Evolutionary conservation across 2,113 vertebrate genomes (phyloP), one percentile per base, ranked within the genome.

Genomic region (Acrocephalus kingi): DNA sequence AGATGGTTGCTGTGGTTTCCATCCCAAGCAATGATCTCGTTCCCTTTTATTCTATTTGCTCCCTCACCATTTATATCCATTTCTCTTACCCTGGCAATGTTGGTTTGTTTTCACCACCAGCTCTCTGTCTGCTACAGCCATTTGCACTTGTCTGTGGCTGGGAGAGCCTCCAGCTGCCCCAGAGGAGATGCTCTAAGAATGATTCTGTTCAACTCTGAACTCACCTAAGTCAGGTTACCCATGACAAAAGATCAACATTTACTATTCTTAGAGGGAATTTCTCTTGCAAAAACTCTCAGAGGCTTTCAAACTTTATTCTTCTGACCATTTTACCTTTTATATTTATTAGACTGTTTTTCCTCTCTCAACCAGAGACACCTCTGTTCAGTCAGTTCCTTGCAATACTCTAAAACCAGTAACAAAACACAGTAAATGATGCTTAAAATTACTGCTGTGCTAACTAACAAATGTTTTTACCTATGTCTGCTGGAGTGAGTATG

Each of bases 1-100:
- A 80, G 64, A 15, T 72, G 55, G 9, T 35, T 73, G 39, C 69
- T 66, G 35, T 41, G 25, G 35, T 68, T 90, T 82, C 61, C 76
- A 75, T 31, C 18, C 27, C 62, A 52, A 43, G 46, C 4, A 0
- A 46, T 1, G 2, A 16, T 20, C n/a, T 79, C 1, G 0, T 9
- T 86, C 15, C 48, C 43, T 76, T 82, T 33, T 18, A 9, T 33
- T 67, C 56, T 10, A 1, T 89, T 71, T 78, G 37, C 45, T 87
- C 55, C 59, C 35, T 87, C 52, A 24, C 22, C 28, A 35, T 41
- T 71, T 48, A 28, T 2, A 43, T 14, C 46, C 6, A 0, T 16
- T 64, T 49, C 66, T 43, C 69, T 66, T 48, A 19, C 10, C 45
- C 37, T 71, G 55, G 35, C 41, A 78, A 18, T 55, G 79, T 2